These are phyloP conservation scores for Noctilio leporinus DNA, from an alignment of 2,113 vertebrate species.

Conservation along the genomic window DNA sequence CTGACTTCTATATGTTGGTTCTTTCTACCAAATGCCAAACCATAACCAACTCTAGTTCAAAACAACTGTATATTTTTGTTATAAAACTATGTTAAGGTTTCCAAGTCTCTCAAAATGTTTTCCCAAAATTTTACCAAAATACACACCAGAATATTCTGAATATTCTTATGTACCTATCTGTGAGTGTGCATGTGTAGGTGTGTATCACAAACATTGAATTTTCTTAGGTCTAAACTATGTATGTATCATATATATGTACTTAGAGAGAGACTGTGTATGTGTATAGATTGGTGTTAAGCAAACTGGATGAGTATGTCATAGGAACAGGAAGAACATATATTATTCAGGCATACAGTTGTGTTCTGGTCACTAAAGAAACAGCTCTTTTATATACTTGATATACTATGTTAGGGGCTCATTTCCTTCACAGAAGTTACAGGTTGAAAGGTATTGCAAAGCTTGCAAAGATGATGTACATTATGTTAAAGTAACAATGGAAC, in stretches of 20 bases:
- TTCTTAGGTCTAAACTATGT: background rate
- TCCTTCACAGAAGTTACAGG: background rate
- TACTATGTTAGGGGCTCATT: background rate
- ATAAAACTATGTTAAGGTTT: background rate
- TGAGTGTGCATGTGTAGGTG: background rate
- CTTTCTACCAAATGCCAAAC: background rate
- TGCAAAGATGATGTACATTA: background rate
- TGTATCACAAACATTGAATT: background rate
- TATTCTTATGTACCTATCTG: background rate
- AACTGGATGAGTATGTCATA: background rate
- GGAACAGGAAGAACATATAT: background rate
- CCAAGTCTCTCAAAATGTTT: background rate
- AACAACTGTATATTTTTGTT: background rate
- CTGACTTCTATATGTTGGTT: background rate
- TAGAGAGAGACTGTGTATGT: background rate
- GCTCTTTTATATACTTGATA: background rate
- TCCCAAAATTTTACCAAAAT: background rate
- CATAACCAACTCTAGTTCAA: background rate
- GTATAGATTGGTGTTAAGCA: background rate
- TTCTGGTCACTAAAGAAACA: background rate
- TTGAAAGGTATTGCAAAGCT: background rate
- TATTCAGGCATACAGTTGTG: background rate
- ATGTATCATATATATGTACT: background rate
- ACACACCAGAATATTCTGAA: background rate
- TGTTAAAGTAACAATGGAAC: background rate